These are phyloP conservation scores for Conger conger DNA, from an alignment of 2,113 vertebrate genomes.

Conservation along the genomic window DNA sequence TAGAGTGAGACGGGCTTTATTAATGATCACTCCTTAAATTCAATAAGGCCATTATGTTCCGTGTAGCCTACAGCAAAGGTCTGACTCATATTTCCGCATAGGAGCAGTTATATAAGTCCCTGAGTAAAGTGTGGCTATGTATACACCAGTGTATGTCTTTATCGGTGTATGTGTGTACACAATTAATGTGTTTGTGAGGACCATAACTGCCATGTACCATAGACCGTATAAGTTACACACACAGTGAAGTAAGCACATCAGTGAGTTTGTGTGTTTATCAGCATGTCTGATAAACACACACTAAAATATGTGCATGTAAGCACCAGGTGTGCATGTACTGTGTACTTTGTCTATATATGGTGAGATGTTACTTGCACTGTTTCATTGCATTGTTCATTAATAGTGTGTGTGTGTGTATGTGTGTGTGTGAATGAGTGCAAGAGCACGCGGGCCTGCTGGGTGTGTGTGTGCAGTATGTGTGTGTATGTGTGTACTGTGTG, in stretches of 20 bases:
- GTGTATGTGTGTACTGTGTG: no score
- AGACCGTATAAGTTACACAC: no score
- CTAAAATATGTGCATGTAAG: neutral
- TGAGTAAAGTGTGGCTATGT: neutral
- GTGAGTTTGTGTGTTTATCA: conserved; percentile 26
- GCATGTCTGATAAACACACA: no score
- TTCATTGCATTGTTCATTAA: no score
- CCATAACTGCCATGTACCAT: no score
- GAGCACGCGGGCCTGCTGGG: no score
- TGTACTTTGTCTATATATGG: neutral
- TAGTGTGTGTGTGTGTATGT: no score
- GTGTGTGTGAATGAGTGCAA: no score
- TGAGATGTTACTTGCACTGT: no score
- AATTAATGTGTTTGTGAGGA: no score
- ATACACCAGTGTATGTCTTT: neutral
- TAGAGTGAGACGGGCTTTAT: neutral
- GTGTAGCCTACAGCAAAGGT: neutral
- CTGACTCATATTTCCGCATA: neutral
- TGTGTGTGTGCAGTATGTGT: no score
- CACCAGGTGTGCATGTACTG: conserved; percentile 6
- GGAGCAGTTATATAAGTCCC: neutral
- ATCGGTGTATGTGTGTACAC: neutral
- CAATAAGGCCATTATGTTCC: neutral
- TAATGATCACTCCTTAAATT: neutral
- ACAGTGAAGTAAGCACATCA: neutral